These are phyloP conservation scores for Ariolimax columbianus DNA, from an alignment of 2,888 invertebrate genomes.

Conservation along the genomic window DNA sequence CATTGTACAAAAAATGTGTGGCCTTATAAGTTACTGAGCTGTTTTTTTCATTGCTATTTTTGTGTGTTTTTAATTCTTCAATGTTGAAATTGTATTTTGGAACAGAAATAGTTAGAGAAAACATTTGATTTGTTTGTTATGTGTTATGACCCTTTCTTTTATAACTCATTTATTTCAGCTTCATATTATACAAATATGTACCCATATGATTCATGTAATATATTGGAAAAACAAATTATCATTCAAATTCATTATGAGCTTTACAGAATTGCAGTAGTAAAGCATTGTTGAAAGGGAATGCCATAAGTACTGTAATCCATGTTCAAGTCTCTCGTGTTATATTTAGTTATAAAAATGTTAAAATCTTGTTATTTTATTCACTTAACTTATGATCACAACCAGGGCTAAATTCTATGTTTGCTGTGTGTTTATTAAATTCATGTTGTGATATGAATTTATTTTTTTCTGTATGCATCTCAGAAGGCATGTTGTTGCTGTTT, in stretches of 20 bases:
- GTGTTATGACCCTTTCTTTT: background rate
- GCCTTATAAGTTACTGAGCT: slow-evolving; percentile 26
- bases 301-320: background rate
- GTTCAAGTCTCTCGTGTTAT: background rate
- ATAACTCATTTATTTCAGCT: background rate
- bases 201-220: background rate
- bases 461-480: too few relatives aligned
- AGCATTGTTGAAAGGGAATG: background rate
- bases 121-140: background rate
- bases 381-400: background rate
- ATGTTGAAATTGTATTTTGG: background rate
- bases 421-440: background rate
- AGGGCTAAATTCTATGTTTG: background rate
- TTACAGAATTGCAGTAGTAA: background rate
- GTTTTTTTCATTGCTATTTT: background rate
- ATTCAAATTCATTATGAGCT: background rate
- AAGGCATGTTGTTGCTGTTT: too few relatives aligned
- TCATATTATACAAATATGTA: background rate
- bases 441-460: background rate
- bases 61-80: slow-evolving; percentile 9
- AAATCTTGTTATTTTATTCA: background rate
- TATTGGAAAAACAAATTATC: background rate
- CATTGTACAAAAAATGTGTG: slow-evolving; percentile 26
- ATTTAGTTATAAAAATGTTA: background rate
- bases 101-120: background rate